phyloP scores from a whole-genome alignment of 1,140 invertebrate species.

The Ceratosolen solmsi region DNA sequence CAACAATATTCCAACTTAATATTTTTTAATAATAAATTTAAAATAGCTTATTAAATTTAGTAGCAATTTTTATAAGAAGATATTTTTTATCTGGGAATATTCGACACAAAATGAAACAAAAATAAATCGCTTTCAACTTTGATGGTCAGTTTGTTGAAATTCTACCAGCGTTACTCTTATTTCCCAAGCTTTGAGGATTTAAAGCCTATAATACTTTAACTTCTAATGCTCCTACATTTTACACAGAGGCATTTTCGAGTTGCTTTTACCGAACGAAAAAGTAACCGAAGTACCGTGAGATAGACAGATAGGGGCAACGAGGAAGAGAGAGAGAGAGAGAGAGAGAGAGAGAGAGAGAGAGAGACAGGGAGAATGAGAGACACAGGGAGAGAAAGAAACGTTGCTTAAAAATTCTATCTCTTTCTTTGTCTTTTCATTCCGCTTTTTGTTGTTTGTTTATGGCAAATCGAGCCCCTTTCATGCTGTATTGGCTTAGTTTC shows the following conservation, averaged over 20 bases:
- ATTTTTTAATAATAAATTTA: no score
- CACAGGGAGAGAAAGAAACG: background rate
- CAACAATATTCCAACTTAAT: no score
- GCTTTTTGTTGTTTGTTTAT: slow-evolving; percentile 17
- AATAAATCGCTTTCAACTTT: slow-evolving; percentile 57
- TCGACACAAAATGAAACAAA: slow-evolving; percentile 52
- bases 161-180: slow-evolving; percentile 41
- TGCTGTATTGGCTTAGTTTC: slow-evolving; percentile 45
- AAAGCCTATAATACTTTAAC: slow-evolving; percentile 49
- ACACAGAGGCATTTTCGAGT: slow-evolving; percentile 38
- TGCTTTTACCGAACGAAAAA: slow-evolving; percentile 40
- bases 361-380: background rate
- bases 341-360: background rate
- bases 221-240: slow-evolving; percentile 46
- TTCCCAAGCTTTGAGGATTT: slow-evolving; percentile 40
- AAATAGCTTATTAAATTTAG: no score
- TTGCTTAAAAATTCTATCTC: background rate
- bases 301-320: background rate
- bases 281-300: slow-evolving; percentile 15
- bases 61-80: slow-evolving; percentile 6
- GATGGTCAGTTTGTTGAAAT: slow-evolving; percentile 47
- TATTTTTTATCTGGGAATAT: slow-evolving; percentile 7
- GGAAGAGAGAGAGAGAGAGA: background rate
- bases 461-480: slow-evolving; percentile 52
- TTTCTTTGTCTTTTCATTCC: background rate